Evolutionary conservation across 2,113 vertebrate genomes (phyloP).

Genomic region (Peucedramus taeniatus): DNA sequence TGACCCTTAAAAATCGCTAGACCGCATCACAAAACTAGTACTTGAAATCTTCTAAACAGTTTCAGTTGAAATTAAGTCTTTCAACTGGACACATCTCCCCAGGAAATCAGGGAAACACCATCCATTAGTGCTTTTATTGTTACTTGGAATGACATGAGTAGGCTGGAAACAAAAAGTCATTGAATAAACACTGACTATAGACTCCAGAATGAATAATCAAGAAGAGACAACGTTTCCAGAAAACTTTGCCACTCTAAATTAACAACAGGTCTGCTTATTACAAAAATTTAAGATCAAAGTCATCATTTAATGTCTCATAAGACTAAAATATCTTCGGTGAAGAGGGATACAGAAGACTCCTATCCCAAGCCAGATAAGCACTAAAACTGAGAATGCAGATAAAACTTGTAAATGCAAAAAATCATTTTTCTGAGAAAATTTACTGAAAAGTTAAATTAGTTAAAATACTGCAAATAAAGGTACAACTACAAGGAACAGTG

Average conservation of each 20-base stretch:
- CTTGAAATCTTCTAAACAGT: background rate
- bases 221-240: background rate
- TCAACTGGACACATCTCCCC: background rate
- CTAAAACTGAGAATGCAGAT: background rate
- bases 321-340: background rate
- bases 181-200: background rate
- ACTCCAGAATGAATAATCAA: background rate
- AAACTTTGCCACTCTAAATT: background rate
- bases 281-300: background rate
- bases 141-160: background rate
- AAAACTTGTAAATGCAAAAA: background rate
- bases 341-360: background rate
- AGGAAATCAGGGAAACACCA: background rate
- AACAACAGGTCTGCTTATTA: background rate
- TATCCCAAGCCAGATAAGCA: background rate
- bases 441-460: background rate
- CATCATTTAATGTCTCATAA: background rate
- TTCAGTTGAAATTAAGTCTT: background rate
- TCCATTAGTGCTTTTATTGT: background rate
- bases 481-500: background rate
- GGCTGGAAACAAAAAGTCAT: background rate
- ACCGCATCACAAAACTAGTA: rapidly evolving
- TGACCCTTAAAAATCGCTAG: background rate
- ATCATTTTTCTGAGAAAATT: background rate
- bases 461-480: background rate